Base-by-base conservation (phyloP, 1,140 invertebrate species). In the Drepana arcuata region DNA sequence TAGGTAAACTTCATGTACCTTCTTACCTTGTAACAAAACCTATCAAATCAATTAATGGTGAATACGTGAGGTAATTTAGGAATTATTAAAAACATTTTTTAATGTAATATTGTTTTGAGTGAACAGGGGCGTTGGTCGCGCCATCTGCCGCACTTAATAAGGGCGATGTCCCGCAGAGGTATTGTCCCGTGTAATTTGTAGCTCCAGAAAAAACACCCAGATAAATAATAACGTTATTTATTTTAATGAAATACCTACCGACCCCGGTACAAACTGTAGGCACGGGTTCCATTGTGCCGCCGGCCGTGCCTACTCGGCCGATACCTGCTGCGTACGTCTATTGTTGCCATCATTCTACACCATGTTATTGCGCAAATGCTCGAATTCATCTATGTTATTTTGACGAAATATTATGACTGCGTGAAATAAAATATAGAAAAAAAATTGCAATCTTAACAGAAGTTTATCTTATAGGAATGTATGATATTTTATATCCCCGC, bases 141-240 rank as follows among this genome's bases (percentile, higher is more conserved):
- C 64, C 75, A 80, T 80, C 72, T 80, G 75, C 53, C 47, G 41
- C 42, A 45, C 51, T 62, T 64, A 67, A 74, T 68, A 66, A 64
- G 46, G 42, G 38, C 61, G 67, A 43, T 61, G 58, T 57, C 75
- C 72, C 69, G 71, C 41, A 42, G 75, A 58, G 72, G 48, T 37
- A 72, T 80, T 80, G 75, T 80, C 63, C 63, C 31, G 25, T 27
- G 46, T 78, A 73, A 80, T 80, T 80, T 80, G 75, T 80, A 75
- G 65, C 64, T 64, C 52, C 56, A 51, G 43, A 41, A 62, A 67
- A 77, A 68, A 68, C 58, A 67, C 48, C 55, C 56, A 57, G 48
- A 61, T 65, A 75, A 75, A 75, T 74, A 74, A 79, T 75, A 69
- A 73, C 55, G 55, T 80, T 80, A 69, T 78, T 78, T 75, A 59